Percentiles rank a stretch among this genome's conserved stretches.
Evolutionary conservation across 2,113 vertebrate species (phyloP).

Genomic region (Hippocampus guttulatus): DNA sequence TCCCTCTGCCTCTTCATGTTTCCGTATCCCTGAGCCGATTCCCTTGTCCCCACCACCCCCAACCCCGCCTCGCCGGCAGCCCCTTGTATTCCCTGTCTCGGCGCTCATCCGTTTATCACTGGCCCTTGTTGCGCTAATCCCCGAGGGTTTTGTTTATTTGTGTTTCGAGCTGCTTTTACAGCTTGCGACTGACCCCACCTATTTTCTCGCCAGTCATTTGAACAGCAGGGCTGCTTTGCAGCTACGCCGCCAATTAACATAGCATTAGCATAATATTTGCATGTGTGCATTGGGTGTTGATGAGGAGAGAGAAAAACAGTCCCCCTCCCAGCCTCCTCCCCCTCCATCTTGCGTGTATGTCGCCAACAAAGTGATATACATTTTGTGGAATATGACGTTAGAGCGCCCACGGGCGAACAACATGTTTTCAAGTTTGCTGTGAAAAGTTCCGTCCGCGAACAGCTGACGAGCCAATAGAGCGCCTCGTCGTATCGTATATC

Average conservation of each 20-base stretch:
- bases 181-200: conserved; percentile 79
- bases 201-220: conserved; percentile 76
- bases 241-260: conserved; percentile 77
- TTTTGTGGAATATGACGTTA: conserved; percentile 51
- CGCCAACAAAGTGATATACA: conserved; percentile 40
- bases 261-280: conserved; percentile 80
- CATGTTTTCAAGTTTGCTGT: conserved; percentile 53
- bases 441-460: conserved; percentile 44
- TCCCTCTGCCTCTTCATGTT: conserved; percentile 27
- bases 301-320: conserved; percentile 74
- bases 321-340: conserved; percentile 44
- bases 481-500: conserved; percentile 24
- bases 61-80: conserved; percentile 24
- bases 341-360: not conserved
- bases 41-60: conserved; percentile 37
- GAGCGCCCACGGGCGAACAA: conserved; percentile 52
- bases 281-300: conserved; percentile 80
- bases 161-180: conserved; percentile 76
- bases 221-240: conserved; percentile 79
- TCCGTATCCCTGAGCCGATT: conserved; percentile 50
- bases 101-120: conserved; percentile 67
- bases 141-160: conserved; percentile 81
- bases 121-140: conserved; percentile 69
- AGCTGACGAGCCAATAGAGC: conserved; percentile 37
- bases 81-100: conserved; percentile 57